Percentiles rank a stretch among this genome's conserved stretches.
Conservation (phyloP, 1,140 invertebrate genomes). For the Diorhabda carinulata region DNA sequence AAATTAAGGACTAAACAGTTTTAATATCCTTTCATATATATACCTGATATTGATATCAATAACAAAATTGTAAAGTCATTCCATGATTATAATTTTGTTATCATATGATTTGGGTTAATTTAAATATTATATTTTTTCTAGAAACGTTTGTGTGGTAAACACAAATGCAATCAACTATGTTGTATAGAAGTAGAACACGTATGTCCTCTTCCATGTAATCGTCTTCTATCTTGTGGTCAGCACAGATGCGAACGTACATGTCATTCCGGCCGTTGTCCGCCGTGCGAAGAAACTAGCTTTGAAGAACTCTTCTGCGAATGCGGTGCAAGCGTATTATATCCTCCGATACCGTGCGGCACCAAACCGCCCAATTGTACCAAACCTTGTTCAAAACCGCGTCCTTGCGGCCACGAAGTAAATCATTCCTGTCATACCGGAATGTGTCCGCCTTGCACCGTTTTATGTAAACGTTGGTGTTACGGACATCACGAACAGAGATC, state of each 20-base stretch:
- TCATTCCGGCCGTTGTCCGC: conserved; percentile 82
- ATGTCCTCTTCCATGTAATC: conserved; percentile 79
- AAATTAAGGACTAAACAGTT: no score
- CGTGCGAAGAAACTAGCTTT: conserved; percentile 75
- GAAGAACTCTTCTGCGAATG: conserved; percentile 91
- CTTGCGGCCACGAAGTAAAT: conserved; percentile 75
- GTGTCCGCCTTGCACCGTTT: conserved; percentile 92
- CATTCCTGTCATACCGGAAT: conserved; percentile 74
- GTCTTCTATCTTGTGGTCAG: conserved; percentile 74
- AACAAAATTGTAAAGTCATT: no score
- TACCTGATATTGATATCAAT: no score
- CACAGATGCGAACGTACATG: conserved; percentile 87
- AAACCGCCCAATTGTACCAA: conserved; percentile 72
- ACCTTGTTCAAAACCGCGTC: conserved; percentile 71
- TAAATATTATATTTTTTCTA: conserved; percentile 32
- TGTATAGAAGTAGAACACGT: conserved; percentile 84
- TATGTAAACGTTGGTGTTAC: conserved; percentile 71
- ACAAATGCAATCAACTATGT: conserved; percentile 83
- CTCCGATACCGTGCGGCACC: conserved; percentile 88
- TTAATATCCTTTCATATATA: no score
- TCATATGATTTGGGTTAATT: no score
- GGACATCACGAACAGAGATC: conserved; percentile 85
- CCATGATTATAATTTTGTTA: no score
- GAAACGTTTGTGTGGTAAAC: conserved; percentile 79
- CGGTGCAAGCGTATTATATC: conserved; percentile 77